Percentiles rank a stretch among this genome's conserved stretches.
Evolutionary conservation across 1,140 invertebrate species (phyloP).

Genomic region (Drosophila nigromelanica): DNA sequence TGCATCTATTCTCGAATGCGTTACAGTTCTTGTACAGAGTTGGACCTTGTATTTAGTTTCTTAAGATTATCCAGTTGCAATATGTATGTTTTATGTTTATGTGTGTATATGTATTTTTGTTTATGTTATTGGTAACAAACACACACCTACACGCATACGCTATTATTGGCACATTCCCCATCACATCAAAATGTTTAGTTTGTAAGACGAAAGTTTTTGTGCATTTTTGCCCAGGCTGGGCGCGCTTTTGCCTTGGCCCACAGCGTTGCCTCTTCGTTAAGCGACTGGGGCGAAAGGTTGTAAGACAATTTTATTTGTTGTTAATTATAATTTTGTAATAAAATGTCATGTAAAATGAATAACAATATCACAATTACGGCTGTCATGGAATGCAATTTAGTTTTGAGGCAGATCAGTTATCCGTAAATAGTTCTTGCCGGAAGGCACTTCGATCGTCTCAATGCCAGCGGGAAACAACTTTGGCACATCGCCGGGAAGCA

Average conservation of each 20-base stretch:
- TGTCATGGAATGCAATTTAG: conserved; percentile 2
- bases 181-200: conserved; percentile 53
- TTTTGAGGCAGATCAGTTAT: conserved; percentile 85
- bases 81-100: conserved; percentile 47
- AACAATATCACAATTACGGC: conserved; percentile 22
- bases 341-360: conserved; percentile 50
- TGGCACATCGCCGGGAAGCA: conserved; percentile 88
- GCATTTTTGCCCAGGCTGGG: conserved; percentile 32
- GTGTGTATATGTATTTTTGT: conserved; percentile 40
- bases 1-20: conserved; percentile 40
- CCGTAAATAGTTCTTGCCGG: conserved; percentile 91
- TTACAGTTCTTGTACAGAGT: conserved; percentile 67
- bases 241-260: conserved; percentile 36
- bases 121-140: conserved; percentile 49
- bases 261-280: conserved; percentile 18
- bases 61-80: conserved; percentile 65
- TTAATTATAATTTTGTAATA: conserved; percentile 75
- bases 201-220: conserved; percentile 55
- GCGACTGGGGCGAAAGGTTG: conserved; percentile 53
- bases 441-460: conserved; percentile 89
- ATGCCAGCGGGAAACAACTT: conserved; percentile 89
- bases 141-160: conserved; percentile 18
- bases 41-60: conserved; percentile 56
- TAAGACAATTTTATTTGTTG: conserved; percentile 66
- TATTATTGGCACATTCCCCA: conserved; percentile 52